These are phyloP conservation scores for Hydriomena furcata DNA, from an alignment of 2,888 invertebrate genomes.

Conservation along the genomic window DNA sequence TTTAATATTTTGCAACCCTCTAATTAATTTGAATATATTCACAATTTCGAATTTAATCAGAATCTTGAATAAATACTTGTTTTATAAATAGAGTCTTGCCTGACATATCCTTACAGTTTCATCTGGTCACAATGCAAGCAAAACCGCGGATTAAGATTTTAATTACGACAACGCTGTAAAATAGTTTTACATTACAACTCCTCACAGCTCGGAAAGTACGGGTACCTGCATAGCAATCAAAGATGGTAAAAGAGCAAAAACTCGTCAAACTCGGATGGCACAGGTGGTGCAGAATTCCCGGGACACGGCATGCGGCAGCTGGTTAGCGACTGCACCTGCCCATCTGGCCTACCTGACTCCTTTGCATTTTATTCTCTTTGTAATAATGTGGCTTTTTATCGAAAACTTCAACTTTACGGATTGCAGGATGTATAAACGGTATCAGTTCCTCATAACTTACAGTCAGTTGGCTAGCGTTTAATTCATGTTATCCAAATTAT, in stretches of 20 bases:
- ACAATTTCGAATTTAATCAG: too few species aligned
- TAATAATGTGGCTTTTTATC: conserved; percentile 27
- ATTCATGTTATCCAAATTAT: too few species aligned
- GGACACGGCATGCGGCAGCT: conserved; percentile 54
- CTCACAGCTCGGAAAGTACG: not conserved
- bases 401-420: too few species aligned
- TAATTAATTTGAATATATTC: too few species aligned
- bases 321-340: conserved; percentile 59
- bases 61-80: too few species aligned
- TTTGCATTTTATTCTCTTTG: conserved; percentile 29
- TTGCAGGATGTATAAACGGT: too few species aligned
- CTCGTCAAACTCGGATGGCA: conserved; percentile 18
- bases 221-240: conserved; percentile 20
- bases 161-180: not conserved
- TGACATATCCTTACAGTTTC: too few species aligned
- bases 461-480: too few species aligned
- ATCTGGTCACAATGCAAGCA: too few species aligned
- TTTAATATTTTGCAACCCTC: too few species aligned
- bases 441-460: too few species aligned
- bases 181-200: not conserved
- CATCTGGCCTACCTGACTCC: conserved; percentile 47
- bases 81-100: too few species aligned
- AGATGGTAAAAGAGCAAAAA: conserved; percentile 20
- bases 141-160: not conserved
- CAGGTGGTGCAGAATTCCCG: conserved; percentile 44